These are phyloP conservation scores for Nudaria mundana DNA, from an alignment of 2,888 invertebrate genomes.

Conservation along the genomic window DNA sequence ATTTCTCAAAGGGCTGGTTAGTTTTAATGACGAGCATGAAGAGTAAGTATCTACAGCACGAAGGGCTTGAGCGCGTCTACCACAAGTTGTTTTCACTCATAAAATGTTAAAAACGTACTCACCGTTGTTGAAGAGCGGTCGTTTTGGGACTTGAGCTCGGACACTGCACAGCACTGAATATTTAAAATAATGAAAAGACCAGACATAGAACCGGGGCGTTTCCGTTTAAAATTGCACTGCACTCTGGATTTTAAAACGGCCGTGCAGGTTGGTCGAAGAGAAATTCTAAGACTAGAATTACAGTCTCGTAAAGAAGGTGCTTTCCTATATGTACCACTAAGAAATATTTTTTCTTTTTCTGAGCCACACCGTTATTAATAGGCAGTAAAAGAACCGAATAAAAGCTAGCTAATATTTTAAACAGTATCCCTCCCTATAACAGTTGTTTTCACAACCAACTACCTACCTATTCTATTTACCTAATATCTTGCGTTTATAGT, in stretches of 20 bases:
- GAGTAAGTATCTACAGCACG: constrained; percentile 26
- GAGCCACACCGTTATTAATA: constrained; percentile 32
- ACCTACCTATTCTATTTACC: too few species aligned
- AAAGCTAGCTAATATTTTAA: too few species aligned
- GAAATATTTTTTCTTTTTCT: constrained; percentile 47
- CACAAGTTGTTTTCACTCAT: constrained; percentile 43
- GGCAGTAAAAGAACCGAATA: too few species aligned
- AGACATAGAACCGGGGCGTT: constrained; percentile 64
- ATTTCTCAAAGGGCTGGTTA: constrained; percentile 65
- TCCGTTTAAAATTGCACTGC: constrained; percentile 80
- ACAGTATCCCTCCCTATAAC: too few species aligned
- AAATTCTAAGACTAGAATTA: constrained; percentile 62
- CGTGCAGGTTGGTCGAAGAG: constrained; percentile 73
- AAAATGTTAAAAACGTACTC: constrained; percentile 55
- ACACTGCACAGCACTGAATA: constrained; percentile 74
- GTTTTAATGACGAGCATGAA: constrained; percentile 57
- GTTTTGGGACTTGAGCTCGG: constrained; percentile 47
- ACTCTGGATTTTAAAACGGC: constrained; percentile 69
- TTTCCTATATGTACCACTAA: constrained; percentile 47
- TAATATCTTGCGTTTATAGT: too few species aligned
- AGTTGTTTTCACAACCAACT: too few species aligned
- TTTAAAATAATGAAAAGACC: constrained; percentile 77
- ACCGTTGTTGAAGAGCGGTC: constrained; percentile 47
- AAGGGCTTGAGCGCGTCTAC: constrained; percentile 15
- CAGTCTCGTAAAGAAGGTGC: constrained; percentile 70